Base-by-base conservation (phyloP, 2,888 invertebrate species). In the Opisthograptis luteolata region DNA sequence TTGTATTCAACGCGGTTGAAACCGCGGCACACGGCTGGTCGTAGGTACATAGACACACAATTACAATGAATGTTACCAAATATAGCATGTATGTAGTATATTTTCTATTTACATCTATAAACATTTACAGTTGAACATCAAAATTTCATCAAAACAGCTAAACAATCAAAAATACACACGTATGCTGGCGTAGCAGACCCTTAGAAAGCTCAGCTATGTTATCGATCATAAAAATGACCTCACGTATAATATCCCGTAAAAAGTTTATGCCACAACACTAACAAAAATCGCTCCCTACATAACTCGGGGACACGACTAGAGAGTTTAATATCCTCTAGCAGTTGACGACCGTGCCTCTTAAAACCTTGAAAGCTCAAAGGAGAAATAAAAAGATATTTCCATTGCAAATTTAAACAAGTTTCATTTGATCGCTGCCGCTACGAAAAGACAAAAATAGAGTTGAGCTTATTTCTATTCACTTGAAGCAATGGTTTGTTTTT, bases 331-430 rank as follows among this genome's bases (percentile, higher is more conserved):
- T 77, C 76, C 70, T 73, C 73, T 73, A 79, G 74, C 77, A 79
- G 71, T 76, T 75, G 79, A 76, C 73, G 74, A 72, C 64, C 69
- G 65, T 47, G 64, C 55, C 68, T 69, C 70, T 72, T 75, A 69
- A 75, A 74, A 70, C 75, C 74, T 67, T 70, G 66, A 73, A 77
- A 71, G 75, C 76, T 80, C 76, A 76, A 80, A 82, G 76, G 75
- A 75, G 72, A 80, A 81, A 82, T 82, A 83, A 81, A 83, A 83
- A 80, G 73, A 71, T 71, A 84, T 84, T 84, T 71, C 79, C 78
- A 76, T 79, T 79, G 78, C 76, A 79, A 79, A 79, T 76, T 77
- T 66, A 66, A 62, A 60, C 68, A 78, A 78, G 76, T 81, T 82
- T 79, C 76, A 76, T 80, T 78, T 75, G 79, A 81, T 80, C 74